Evolutionary conservation across 92 coral and sea anemone genomes (phyloP), one percentile per base, ranked within the genome.

Genomic region (Hydrozoanthus gracilis): DNA sequence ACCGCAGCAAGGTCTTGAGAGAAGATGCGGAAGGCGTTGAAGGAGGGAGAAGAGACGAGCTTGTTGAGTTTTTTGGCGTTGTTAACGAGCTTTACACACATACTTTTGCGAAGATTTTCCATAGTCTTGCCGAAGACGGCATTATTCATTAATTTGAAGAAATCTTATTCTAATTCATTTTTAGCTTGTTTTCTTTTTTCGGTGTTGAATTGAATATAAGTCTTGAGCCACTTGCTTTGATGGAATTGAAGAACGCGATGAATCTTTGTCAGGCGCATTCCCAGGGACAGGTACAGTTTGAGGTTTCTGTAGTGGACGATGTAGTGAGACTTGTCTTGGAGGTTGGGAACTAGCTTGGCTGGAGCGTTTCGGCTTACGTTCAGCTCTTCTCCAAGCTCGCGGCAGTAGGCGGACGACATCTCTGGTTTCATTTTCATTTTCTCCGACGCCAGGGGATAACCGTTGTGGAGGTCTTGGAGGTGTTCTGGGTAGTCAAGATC

Each of bases 81-180:
- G 73, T 78, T 78, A 3, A 78, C 84, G 45, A 78, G 84, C 10
- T 78, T 78, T 45, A 78, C 84, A 35, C 50, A 44, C 20, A 77
- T 64, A 0, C 83, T 61, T 50, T 77, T 77, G 0, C 83, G 51
- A 39, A 78, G 66, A 78, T 78, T 78, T 66, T 78, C 84, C 69
- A 52, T 52, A 52, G 58, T 52, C 2, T 52, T 52, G 2, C 58
- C 12, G 2, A 52, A 52, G 58, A 52, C 58, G 2, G 51, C 0
- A 78, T 86, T 71, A 27, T 86, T 86, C 39, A 0, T 27, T 27
- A 27, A 2, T 27, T 27, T 27, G 2, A 27, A 27, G 39, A 27
- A 27, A 27, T 27, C 39, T 27, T n/a, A n/a, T 55, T 86, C 89
- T 18, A 86, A 86, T 15, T 78, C 89, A 76, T 78, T 86, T 64